phyloP scores from a whole-genome alignment of 2,888 invertebrate species.

The Drosophila basisetae region DNA sequence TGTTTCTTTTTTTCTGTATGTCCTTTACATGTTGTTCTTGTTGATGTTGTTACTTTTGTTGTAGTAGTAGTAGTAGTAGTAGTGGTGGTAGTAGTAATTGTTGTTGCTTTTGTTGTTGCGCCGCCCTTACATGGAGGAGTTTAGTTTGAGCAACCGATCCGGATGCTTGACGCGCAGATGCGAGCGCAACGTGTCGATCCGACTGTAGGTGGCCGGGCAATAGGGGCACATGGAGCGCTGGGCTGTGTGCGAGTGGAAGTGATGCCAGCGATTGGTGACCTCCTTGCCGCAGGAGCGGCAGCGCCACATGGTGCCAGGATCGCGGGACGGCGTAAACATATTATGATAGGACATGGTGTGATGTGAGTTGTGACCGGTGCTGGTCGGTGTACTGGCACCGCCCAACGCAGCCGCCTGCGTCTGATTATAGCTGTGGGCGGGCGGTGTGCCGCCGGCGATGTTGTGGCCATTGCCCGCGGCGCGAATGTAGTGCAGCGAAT shows the following conservation, averaged over 20 bases:
- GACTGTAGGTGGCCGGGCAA: constrained; percentile 94
- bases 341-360: constrained; percentile 91
- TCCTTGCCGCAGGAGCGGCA: constrained; percentile 94
- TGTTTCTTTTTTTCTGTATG: constrained; percentile 8
- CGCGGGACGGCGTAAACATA: constrained; percentile 91
- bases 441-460: constrained; percentile 64
- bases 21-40: constrained; percentile 8
- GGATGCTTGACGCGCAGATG: constrained; percentile 92
- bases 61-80: constrained; percentile 19
- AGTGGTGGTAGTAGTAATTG: constrained; percentile 29
- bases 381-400: constrained; percentile 54
- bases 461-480: constrained; percentile 73
- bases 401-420: constrained; percentile 57
- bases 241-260: constrained; percentile 93
- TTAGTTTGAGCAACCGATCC: constrained; percentile 84
- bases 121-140: constrained; percentile 82
- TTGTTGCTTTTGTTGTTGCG: constrained; percentile 21
- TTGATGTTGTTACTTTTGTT: not conserved
- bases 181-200: constrained; percentile 93
- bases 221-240: constrained; percentile 93
- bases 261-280: constrained; percentile 95
- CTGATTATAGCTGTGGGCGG: constrained; percentile 75
- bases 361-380: constrained; percentile 83
- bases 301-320: constrained; percentile 91
- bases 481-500: constrained; percentile 81